Evolutionary conservation across 2,888 invertebrate genomes (phyloP), one percentile per base, ranked within the genome.

Genomic region (Acanthosepion esculentum): DNA sequence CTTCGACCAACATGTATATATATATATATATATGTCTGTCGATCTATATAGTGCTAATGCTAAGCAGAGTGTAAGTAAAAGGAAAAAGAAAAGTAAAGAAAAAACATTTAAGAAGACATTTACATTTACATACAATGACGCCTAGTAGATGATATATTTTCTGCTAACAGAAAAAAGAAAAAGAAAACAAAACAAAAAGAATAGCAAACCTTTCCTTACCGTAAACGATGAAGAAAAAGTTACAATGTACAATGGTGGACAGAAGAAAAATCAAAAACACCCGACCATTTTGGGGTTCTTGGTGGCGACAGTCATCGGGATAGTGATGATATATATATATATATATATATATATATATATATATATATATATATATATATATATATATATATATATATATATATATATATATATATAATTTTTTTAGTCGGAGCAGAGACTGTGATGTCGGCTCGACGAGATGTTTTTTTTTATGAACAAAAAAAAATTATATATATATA

Each of bases 381-480:
- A 92, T 50, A 92, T 48, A 92, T 50, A 91, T 91, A 41, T 50
- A 48, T 48, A 92, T 50, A 92, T 48, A 92, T n/a, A 91, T 91
- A 41, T 50, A 48, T 48, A 92, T 50, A 92, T 48, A 92, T 50
- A n/a, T n/a, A n/a, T n/a, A n/a, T n/a, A n/a, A n/a, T n/a, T 5
- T 50, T 50, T 50, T 50, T 50, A 50, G 50, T 50, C 50, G 50
- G 50, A 15, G 7, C 50, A 50, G 50, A 12, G 41, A 41, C 41
- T 41, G 41, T 55, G 55, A 18, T 55, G 55, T 18, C 18, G 20
- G 41, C 41, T 41, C 41, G 41, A 41, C 41, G 41, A 41, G 3
- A 41, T 41, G 1, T 41, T 41, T 41, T 41, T 41, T 41, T 41
- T 41, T 59, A 6, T 59, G 23, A 2, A 20, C 1, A 59, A 5